A percentile compares a stretch with the other conserved stretches of the same genome.
phyloP scores from a whole-genome alignment of 2,888 invertebrate species.

The Seira ritae region DNA sequence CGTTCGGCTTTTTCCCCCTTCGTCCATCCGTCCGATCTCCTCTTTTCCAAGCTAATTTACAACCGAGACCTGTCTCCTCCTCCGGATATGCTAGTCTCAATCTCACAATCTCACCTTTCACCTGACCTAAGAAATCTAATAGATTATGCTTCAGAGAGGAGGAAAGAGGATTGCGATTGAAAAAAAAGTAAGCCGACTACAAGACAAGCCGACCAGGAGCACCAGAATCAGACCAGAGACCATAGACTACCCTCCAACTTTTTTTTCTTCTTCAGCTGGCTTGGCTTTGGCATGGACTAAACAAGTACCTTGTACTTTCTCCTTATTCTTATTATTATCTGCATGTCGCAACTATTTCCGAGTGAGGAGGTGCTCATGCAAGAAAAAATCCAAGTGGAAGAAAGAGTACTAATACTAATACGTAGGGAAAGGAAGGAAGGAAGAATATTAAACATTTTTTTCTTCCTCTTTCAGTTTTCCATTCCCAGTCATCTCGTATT shows the following conservation, averaged over 20 bases:
- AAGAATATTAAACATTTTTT: conserved; percentile 9
- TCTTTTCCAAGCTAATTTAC: conserved; percentile 51
- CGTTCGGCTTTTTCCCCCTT: not conserved
- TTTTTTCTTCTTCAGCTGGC: too few relatives aligned
- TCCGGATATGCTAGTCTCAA: not conserved
- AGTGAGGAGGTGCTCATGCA: conserved; percentile 27
- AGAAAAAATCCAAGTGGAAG: not conserved
- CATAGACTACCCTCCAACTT: not conserved
- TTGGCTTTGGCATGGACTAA: too few relatives aligned
- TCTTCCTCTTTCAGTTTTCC: not conserved
- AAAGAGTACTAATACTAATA: too few relatives aligned
- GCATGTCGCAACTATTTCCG: not conserved
- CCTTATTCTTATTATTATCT: not conserved
- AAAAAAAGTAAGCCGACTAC: not conserved
- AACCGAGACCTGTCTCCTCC: conserved; percentile 24
- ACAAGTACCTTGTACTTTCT: not conserved
- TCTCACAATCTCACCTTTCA: conserved; percentile 58
- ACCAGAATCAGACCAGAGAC: too few relatives aligned
- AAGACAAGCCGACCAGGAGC: not conserved
- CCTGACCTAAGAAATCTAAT: conserved; percentile 45
- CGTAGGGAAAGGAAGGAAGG: conserved; percentile 20
- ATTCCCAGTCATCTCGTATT: conserved; percentile 62
- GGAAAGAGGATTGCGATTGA: conserved; percentile 42
- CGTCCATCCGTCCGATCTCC: not conserved
- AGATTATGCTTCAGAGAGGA: conserved; percentile 28